phyloP scores from a whole-genome alignment of 2,113 vertebrate genomes.

The Tor tambroides region DNA sequence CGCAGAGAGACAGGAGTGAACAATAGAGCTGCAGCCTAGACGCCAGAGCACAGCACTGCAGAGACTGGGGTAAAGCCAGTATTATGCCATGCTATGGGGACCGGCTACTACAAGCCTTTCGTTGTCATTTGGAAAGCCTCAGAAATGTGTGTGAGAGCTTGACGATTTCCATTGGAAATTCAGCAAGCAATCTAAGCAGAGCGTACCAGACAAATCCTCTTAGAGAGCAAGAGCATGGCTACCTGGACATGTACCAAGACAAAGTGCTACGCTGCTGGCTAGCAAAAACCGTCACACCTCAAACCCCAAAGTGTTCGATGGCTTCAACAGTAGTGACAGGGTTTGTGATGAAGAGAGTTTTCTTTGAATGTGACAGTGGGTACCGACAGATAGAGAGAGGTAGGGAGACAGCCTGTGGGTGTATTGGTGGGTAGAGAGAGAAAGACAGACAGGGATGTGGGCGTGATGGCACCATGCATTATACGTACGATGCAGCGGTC shows the following conservation, averaged over 20 bases:
- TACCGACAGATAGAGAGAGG: neutral
- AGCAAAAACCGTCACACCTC: neutral
- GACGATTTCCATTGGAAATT: conserved; percentile 35
- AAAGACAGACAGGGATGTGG: conserved; percentile 15
- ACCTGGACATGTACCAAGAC: conserved; percentile 45
- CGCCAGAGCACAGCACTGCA: conserved; percentile 47
- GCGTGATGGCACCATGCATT: conserved; percentile 37
- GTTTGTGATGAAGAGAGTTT: conserved; percentile 20
- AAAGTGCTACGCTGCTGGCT: neutral
- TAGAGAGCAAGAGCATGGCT: neutral
- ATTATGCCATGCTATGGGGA: conserved; percentile 17
- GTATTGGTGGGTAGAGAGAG: conserved; percentile 10
- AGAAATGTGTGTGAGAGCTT: conserved; percentile 2
- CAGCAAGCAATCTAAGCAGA: conserved; percentile 42
- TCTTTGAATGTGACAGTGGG: conserved; percentile 15
- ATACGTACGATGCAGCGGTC: conserved; percentile 77
- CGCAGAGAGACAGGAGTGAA: conserved; percentile 42
- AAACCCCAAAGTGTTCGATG: neutral
- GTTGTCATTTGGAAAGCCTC: neutral
- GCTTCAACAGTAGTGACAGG: neutral
- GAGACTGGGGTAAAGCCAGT: conserved; percentile 49
- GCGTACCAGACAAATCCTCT: conserved; percentile 49
- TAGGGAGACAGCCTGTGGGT: conserved; percentile 17
- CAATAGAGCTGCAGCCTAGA: conserved; percentile 56
- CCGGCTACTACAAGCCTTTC: neutral